These are phyloP conservation scores for Bombycilla garrulus DNA, from an alignment of 2,113 vertebrate genomes.

Conservation along the genomic window DNA sequence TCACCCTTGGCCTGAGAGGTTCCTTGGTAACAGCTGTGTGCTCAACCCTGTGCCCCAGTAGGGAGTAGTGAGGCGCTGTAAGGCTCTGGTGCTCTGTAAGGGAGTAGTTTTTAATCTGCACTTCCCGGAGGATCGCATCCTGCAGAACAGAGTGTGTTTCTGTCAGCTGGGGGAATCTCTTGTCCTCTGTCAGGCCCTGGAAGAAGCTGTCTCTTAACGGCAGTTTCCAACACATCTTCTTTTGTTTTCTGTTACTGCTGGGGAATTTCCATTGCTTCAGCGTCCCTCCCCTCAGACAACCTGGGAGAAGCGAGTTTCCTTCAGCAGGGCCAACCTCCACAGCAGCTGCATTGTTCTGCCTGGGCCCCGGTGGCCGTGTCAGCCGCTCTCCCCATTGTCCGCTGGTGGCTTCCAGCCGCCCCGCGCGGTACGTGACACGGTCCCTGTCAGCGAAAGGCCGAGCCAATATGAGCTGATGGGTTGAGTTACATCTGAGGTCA, in stretches of 20 bases:
- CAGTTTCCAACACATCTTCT: slow-evolving; percentile 48
- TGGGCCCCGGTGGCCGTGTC: neutral
- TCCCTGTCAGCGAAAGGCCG: slow-evolving; percentile 8
- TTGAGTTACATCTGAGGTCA: neutral
- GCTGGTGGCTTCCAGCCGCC: slow-evolving; percentile 1
- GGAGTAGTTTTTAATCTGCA: neutral
- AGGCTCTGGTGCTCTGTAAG: neutral
- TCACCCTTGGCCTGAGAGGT: neutral
- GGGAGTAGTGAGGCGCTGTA: neutral
- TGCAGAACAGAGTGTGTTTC: neutral
- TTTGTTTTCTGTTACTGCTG: slow-evolving; percentile 48
- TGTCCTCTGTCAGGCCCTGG: neutral
- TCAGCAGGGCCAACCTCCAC: neutral
- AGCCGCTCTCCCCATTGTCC: neutral
- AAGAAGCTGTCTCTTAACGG: neutral
- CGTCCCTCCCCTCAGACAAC: slow-evolving; percentile 46
- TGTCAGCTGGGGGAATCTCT: neutral
- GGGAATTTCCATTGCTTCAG: slow-evolving; percentile 62
- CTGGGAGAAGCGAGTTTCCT: slow-evolving; percentile 51
- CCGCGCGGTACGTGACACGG: slow-evolving; percentile 47
- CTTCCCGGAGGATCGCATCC: rapidly evolving
- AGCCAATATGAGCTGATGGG: slow-evolving; percentile 41
- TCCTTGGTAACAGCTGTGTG: rapidly evolving
- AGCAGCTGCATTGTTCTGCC: slow-evolving; percentile 58
- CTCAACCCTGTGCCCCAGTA: rapidly evolving